Base-by-base conservation (phyloP, 2,113 vertebrate genomes). In the Choloepus hoffmanni region DNA sequence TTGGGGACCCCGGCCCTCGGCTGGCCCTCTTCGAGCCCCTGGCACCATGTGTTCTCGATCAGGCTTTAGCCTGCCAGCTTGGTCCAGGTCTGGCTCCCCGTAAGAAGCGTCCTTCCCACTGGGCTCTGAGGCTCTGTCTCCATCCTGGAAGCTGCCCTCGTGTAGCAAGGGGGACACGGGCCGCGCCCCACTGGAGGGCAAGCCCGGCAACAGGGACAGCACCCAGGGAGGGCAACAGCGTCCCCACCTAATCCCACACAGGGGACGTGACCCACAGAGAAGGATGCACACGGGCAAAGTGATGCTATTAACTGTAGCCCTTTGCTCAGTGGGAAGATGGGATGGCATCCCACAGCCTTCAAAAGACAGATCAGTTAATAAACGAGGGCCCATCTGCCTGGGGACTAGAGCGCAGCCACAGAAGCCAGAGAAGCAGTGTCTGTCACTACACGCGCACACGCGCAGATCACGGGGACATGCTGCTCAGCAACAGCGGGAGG, bases 231-330 rank as follows among this genome's bases (percentile, higher is more conserved):
- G 63, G 63, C 63, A 5, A 4, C 4, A 1, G 14, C 0, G 5
- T 24, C 30, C 5, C 33, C 1, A 63, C 3, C 3, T 2, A 19
- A 68, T 13, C 26, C 55, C 74, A 21, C 6, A 5, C 14, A 0
- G 3, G 14, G 8, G 24, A 73, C 10, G 6, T 15, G 7, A 21
- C 33, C 63, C 9, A 19, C n/a, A 0, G 45, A 26, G 24, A 67
- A 40, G 40, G 0, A 3, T 0, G 13, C 33, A 62, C 48, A 3
- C 0, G 2, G 1, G 53, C 9, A 43, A 43, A 68, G n/a, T 1
- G 11, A 60, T 1, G 13, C 28, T 15, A 23, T 7, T 53, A 33
- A 55, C 0, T 2, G n/a, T 36, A 45, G 65, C 79, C 73, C 50
- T 23, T 28, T 18, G 14, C 4, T 26, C 18, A 90, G 45, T 2